These are phyloP conservation scores for Leptopilina drosophilae DNA, from an alignment of 2,888 invertebrate species.

Conservation along the genomic window DNA sequence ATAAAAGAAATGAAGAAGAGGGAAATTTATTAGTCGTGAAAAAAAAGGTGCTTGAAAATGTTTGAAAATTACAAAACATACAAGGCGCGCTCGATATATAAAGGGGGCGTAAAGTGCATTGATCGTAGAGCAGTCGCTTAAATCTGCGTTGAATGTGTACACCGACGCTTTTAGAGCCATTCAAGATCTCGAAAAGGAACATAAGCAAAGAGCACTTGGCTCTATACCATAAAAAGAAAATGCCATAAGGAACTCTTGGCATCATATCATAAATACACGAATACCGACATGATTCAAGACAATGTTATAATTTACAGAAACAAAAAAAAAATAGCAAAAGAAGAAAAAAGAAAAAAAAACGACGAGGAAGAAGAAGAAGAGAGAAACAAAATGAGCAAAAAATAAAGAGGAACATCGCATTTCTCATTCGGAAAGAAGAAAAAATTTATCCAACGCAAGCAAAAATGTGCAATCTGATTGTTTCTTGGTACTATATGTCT, in stretches of 20 bases:
- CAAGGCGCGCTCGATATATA: background rate
- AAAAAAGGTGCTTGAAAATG: background rate
- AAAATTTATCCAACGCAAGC: background rate
- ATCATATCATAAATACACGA: constrained; percentile 43
- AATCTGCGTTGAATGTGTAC: constrained; percentile 43
- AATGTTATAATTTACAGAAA: constrained; percentile 11
- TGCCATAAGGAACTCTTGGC: constrained; percentile 53
- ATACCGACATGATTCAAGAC: constrained; percentile 33
- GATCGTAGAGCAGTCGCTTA: constrained; percentile 39
- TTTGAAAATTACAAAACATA: constrained; percentile 35
- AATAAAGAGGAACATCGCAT: background rate
- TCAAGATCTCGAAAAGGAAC: constrained; percentile 48
- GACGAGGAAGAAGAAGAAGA: too few species aligned
- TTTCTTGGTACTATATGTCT: too few species aligned
- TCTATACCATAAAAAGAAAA: constrained; percentile 53
- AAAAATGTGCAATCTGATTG: background rate
- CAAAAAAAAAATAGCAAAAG: background rate
- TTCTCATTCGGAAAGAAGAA: background rate
- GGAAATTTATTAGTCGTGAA: background rate
- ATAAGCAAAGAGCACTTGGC: constrained; percentile 52
- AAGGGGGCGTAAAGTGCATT: constrained; percentile 32
- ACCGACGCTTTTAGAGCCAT: constrained; percentile 50
- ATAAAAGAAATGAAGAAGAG: background rate
- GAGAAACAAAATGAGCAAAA: too few species aligned
- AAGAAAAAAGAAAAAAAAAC: too few species aligned